Evolutionary conservation across 1,140 invertebrate genomes (phyloP).

Genomic region (Diprion similis): DNA sequence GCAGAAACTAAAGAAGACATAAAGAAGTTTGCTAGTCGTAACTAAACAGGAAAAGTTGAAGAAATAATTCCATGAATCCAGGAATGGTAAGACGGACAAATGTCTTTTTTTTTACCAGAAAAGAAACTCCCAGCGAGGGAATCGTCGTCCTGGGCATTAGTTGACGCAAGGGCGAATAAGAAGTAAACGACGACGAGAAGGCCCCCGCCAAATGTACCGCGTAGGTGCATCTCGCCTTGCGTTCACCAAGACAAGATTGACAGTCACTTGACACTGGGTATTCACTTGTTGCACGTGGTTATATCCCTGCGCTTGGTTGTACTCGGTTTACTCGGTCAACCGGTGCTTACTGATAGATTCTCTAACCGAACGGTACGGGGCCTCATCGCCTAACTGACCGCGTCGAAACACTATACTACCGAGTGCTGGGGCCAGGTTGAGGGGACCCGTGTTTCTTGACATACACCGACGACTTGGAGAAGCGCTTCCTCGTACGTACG

Average conservation of each 20-base stretch:
- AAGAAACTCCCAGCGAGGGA: conserved; percentile 79
- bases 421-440: conserved; percentile 4
- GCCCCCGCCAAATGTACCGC: conserved; percentile 4
- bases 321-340: background rate
- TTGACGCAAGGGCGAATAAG: conserved; percentile 33
- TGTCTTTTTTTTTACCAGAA: conserved; percentile 66
- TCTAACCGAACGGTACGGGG: conserved; percentile 41
- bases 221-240: conserved; percentile 10
- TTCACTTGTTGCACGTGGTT: conserved; percentile 1
- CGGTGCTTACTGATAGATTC: conserved; percentile 5
- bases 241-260: background rate
- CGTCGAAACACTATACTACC: conserved; percentile 15
- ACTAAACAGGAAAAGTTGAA: too few relatives aligned
- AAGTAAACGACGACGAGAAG: conserved; percentile 29
- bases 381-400: conserved; percentile 50
- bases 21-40: too few relatives aligned
- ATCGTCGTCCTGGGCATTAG: conserved; percentile 70
- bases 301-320: background rate
- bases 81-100: background rate
- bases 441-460: background rate
- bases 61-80: too few relatives aligned
- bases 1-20: too few relatives aligned
- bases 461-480: background rate
- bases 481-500: background rate
- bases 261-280: background rate